A percentile compares a stretch with the other conserved stretches of the same genome.
Evolutionary conservation across 2,888 invertebrate genomes (phyloP).

Genomic region (Caenorhabditis plicata): DNA sequence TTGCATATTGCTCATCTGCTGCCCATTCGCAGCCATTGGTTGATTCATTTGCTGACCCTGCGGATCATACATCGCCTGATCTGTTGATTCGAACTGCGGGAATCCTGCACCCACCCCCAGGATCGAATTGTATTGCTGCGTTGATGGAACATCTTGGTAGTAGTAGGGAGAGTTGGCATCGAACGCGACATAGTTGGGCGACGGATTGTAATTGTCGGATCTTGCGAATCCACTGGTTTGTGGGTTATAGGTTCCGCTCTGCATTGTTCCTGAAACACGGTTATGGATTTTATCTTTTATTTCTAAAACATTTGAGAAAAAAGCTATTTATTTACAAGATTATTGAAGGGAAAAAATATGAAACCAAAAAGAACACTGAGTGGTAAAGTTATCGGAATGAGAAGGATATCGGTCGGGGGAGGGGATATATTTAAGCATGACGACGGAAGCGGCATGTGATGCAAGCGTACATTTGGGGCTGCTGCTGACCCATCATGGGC

Average conservation of each 20-base stretch:
- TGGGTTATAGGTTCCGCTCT: no score
- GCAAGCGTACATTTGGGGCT: no score
- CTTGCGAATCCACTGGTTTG: no score
- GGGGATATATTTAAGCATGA: no score
- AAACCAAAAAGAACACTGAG: no score
- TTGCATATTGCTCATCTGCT: background rate
- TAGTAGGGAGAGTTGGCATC: conserved; percentile 24
- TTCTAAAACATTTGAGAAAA: background rate
- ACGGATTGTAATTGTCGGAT: no score
- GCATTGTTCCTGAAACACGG: no score
- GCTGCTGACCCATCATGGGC: conserved; percentile 5
- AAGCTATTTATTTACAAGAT: no score
- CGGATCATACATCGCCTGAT: conserved; percentile 2
- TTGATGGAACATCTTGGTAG: conserved; percentile 26
- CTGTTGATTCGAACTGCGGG: conserved; percentile 9
- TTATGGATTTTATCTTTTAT: background rate
- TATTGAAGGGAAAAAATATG: no score
- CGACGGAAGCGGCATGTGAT: no score
- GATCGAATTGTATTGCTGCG: conserved; percentile 23
- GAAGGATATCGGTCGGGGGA: no score
- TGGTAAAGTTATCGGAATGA: no score
- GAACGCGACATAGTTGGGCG: conserved; percentile 20
- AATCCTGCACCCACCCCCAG: conserved; percentile 28
- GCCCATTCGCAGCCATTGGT: background rate
- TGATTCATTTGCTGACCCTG: background rate